Conservation (phyloP, 2,888 invertebrate genomes). For the Melieria omissa region DNA sequence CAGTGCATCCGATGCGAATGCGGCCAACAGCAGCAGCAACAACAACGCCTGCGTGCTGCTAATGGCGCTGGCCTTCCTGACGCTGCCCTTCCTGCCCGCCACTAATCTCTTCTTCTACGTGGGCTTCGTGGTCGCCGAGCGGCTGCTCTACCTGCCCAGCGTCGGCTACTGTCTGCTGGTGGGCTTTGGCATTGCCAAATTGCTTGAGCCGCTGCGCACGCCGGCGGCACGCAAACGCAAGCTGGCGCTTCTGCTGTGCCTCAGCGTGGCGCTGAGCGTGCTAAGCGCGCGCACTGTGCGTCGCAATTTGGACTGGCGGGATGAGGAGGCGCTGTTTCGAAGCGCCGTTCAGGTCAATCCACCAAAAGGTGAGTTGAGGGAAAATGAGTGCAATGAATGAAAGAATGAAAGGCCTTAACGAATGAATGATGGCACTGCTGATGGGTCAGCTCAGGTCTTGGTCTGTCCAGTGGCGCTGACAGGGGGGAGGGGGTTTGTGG, state of each 20-base stretch:
- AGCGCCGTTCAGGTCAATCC: slow-evolving; percentile 94
- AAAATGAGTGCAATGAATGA: not conserved
- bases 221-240: slow-evolving; percentile 61
- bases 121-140: slow-evolving; percentile 97
- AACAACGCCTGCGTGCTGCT: slow-evolving; percentile 64
- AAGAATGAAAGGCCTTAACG: not conserved
- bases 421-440: no score
- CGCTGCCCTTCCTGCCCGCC: slow-evolving; percentile 94
- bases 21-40: slow-evolving; percentile 30
- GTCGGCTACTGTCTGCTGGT: slow-evolving; percentile 93
- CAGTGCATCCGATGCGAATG: slow-evolving; percentile 17
- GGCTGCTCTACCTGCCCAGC: slow-evolving; percentile 95
- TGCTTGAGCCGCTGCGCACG: slow-evolving; percentile 58
- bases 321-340: slow-evolving; percentile 91
- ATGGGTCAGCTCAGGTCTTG: no score
- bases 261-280: slow-evolving; percentile 73
- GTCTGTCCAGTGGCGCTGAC: no score
- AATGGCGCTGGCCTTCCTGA: slow-evolving; percentile 80
- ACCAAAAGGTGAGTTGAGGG: slow-evolving; percentile 83
- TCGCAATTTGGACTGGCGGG: slow-evolving; percentile 90
- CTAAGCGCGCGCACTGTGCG: slow-evolving; percentile 81
- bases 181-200: slow-evolving; percentile 76
- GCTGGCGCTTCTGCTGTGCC: slow-evolving; percentile 57
- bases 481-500: no score
- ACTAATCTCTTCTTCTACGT: slow-evolving; percentile 97